Percentiles rank a stretch among this genome's conserved stretches.
These are phyloP conservation scores for Xestia xanthographa DNA, from an alignment of 2,888 invertebrate genomes.

Conservation along the genomic window DNA sequence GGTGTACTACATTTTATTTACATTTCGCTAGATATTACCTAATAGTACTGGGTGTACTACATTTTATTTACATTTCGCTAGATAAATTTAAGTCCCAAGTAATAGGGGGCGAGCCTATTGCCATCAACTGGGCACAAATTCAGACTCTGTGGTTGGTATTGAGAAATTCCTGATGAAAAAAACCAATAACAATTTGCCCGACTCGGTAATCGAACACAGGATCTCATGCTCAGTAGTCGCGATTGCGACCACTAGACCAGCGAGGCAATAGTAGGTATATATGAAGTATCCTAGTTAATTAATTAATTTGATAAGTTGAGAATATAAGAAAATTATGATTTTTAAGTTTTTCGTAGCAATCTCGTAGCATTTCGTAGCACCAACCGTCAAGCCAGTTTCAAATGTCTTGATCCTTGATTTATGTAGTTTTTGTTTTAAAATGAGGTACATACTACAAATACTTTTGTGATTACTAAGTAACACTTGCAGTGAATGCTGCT, in stretches of 20 bases:
- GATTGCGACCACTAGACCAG: neutral
- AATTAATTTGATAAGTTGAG: neutral
- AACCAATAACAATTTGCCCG: neutral
- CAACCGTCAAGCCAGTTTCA: neutral
- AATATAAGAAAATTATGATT: too few species aligned
- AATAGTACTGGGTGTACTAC: too few species aligned
- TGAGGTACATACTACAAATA: neutral
- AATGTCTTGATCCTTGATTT: neutral
- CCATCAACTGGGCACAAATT: neutral
- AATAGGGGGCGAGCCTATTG: neutral
- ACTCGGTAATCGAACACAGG: neutral
- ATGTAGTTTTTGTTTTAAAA: neutral
- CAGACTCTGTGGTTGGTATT: neutral
- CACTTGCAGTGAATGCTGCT: neutral
- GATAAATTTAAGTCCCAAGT: too few species aligned
- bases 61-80: too few species aligned
- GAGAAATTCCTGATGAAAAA: neutral
- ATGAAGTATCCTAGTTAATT: neutral
- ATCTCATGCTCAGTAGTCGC: neutral
- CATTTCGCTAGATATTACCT: too few species aligned
- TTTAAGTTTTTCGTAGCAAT: constrained; percentile 11
- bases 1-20: too few species aligned
- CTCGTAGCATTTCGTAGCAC: constrained; percentile 16
- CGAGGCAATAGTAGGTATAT: neutral
- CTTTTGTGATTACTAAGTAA: neutral